Conservation (phyloP, 2,888 invertebrate species). For the Cyclophora albipunctata region DNA sequence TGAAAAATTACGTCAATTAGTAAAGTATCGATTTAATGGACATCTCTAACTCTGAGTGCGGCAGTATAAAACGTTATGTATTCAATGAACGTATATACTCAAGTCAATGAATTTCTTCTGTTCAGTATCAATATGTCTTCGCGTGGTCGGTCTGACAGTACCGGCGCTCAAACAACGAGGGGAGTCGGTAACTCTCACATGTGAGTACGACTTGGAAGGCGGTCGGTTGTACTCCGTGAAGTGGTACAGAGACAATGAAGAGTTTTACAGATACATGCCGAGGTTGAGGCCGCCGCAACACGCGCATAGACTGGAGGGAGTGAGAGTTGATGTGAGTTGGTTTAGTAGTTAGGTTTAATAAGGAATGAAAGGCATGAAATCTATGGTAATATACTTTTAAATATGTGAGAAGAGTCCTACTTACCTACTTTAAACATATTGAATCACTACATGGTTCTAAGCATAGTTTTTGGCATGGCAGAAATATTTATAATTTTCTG, state of each 20-base stretch:
- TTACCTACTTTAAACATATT: no score
- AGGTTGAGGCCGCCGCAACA: conserved; percentile 77
- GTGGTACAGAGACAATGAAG: conserved; percentile 80
- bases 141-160: conserved; percentile 70
- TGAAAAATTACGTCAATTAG: no score
- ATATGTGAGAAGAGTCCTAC: no score
- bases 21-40: no score
- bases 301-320: conserved; percentile 76
- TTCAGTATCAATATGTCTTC: conserved; percentile 55
- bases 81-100: no score
- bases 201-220: conserved; percentile 78
- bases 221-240: conserved; percentile 79
- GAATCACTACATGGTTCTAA: no score
- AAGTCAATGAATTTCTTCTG: background rate
- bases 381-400: no score
- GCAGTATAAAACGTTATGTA: no score
- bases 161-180: conserved; percentile 75
- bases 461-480: no score
- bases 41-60: no score
- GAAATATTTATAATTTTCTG: no score
- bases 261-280: conserved; percentile 80
- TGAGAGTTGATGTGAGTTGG: conserved; percentile 77
- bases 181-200: conserved; percentile 72
- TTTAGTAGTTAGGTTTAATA: background rate
- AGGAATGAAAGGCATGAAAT: no score